Evolutionary conservation across 2,113 vertebrate genomes (phyloP).

Genomic region (Xiphophorus hellerii): DNA sequence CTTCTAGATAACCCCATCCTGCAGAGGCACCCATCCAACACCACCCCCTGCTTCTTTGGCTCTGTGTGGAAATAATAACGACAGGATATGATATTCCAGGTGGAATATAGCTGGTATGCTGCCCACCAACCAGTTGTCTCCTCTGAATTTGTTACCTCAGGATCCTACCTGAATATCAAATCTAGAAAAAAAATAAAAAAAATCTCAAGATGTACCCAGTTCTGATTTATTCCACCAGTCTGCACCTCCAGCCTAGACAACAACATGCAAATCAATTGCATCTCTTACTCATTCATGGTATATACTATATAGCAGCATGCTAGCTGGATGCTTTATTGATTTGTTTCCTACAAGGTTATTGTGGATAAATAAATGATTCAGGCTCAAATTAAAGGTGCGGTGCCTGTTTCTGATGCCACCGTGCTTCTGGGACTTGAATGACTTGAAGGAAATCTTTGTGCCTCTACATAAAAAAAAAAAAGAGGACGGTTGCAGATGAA

Average conservation of each 20-base stretch:
- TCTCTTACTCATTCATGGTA: slow-evolving; percentile 28
- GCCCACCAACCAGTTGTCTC: slow-evolving; percentile 75
- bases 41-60: not conserved
- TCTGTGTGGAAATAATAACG: slow-evolving; percentile 9
- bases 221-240: slow-evolving; percentile 65
- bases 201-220: slow-evolving; percentile 40
- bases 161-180: slow-evolving; percentile 70
- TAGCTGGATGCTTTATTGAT: slow-evolving; percentile 52
- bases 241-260: slow-evolving; percentile 45
- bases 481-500: slow-evolving; percentile 16
- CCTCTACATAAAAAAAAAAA: not conserved
- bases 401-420: slow-evolving; percentile 18
- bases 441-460: slow-evolving; percentile 15
- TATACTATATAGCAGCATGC: slow-evolving; percentile 4
- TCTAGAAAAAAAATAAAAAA: slow-evolving; percentile 12
- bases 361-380: slow-evolving; percentile 61
- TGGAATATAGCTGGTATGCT: slow-evolving; percentile 65
- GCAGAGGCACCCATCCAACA: not conserved
- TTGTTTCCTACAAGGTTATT: slow-evolving; percentile 36
- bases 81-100: slow-evolving; percentile 63
- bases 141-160: slow-evolving; percentile 73
- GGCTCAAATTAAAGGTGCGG: slow-evolving; percentile 53
- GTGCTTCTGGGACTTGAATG: slow-evolving; percentile 30
- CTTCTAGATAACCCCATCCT: not conserved
- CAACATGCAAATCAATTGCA: slow-evolving; percentile 50